Evolutionary conservation across 2,797 vertebrate genomes (phyloP).

Genomic region (Protosalanx chinensis): DNA sequence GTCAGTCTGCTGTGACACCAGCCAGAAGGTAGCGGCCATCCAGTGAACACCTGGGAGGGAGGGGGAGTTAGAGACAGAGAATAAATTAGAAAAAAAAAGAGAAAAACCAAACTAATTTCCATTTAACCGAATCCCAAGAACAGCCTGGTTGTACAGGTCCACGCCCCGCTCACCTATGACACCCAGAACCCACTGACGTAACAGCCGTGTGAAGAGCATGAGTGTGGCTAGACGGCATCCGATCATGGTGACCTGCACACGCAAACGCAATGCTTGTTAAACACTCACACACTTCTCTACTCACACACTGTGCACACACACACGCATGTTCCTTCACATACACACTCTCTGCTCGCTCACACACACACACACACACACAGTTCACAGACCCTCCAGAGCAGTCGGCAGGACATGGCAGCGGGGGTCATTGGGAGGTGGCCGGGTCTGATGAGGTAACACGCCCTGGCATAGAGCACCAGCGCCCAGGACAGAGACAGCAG

Average conservation of each 20-base stretch:
- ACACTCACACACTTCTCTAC: not conserved
- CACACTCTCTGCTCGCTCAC: not conserved
- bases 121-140: no score
- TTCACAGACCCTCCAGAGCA: constrained; percentile 78
- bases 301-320: no score
- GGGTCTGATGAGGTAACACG: constrained; percentile 72
- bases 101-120: not conserved
- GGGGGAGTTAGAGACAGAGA: constrained; percentile 8
- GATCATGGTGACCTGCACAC: constrained; percentile 74
- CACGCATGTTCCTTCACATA: no score
- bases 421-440: constrained; percentile 72
- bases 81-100: constrained; percentile 15
- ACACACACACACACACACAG: constrained; percentile 2
- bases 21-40: constrained; percentile 86
- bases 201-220: constrained; percentile 78
- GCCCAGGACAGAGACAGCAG: constrained; percentile 82
- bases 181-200: constrained; percentile 79
- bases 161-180: constrained; percentile 72
- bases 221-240: constrained; percentile 78
- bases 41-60: constrained; percentile 58
- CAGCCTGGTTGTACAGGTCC: not conserved
- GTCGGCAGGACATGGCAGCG: constrained; percentile 77
- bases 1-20: constrained; percentile 84
- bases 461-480: constrained; percentile 76
- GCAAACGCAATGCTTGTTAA: not conserved